These are phyloP conservation scores for Nysson spinosus DNA, from an alignment of 2,888 invertebrate genomes.

Conservation along the genomic window DNA sequence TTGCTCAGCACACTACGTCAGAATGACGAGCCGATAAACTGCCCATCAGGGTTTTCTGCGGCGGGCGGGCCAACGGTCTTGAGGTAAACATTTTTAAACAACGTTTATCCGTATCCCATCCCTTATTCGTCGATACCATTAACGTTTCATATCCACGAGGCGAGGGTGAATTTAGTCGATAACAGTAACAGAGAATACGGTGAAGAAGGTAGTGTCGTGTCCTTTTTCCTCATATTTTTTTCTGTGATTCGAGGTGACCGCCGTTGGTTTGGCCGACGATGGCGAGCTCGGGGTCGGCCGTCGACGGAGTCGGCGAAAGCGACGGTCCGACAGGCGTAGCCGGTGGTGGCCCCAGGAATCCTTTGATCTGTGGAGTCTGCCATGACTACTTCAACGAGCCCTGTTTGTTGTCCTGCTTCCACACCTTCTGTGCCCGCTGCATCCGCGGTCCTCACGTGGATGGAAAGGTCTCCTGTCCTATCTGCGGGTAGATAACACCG, in stretches of 20 bases:
- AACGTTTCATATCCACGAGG: slow-evolving; percentile 3
- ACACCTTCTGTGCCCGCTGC: slow-evolving; percentile 85
- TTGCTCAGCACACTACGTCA: slow-evolving; percentile 60
- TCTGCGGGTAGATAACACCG: slow-evolving; percentile 80
- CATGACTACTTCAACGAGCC: slow-evolving; percentile 85
- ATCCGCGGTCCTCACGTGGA: slow-evolving; percentile 82
- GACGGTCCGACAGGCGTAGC: slow-evolving; percentile 63
- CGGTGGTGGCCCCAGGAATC: slow-evolving; percentile 77
- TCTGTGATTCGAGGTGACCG: too few species aligned
- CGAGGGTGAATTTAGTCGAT: slow-evolving; percentile 5
- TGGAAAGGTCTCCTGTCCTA: slow-evolving; percentile 82
- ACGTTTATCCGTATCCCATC: background rate
- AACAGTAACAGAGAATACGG: too few species aligned
- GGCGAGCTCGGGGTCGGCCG: slow-evolving; percentile 68
- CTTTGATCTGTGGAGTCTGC: slow-evolving; percentile 83
- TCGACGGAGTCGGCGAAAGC: slow-evolving; percentile 66
- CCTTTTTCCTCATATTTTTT: too few species aligned
- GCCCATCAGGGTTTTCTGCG: slow-evolving; percentile 50
- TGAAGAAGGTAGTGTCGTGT: slow-evolving; percentile 16
- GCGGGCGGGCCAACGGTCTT: slow-evolving; percentile 56
- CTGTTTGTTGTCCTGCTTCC: slow-evolving; percentile 84
- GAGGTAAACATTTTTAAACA: slow-evolving; percentile 49
- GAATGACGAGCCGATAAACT: slow-evolving; percentile 64
- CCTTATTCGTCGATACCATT: background rate
- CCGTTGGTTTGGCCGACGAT: slow-evolving; percentile 54